Evolutionary conservation across 2,797 vertebrate species (phyloP).

Genomic region (Leptoclinus maculatus): DNA sequence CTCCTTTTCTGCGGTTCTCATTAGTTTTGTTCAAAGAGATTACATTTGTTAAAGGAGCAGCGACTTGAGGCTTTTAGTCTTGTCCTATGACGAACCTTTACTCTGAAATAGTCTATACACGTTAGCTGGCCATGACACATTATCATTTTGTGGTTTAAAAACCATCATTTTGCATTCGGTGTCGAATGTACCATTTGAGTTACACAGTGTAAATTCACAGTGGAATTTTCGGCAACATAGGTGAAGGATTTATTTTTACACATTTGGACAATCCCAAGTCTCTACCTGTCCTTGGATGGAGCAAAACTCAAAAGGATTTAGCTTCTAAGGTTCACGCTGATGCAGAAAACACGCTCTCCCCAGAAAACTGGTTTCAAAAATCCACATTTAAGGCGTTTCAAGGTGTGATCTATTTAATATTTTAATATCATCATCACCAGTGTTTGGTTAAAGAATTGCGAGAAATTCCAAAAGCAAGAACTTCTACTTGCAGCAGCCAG

Average conservation of each 20-base stretch:
- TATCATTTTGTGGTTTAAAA: background rate
- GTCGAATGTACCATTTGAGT: background rate
- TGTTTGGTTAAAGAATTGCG: conserved; percentile 52
- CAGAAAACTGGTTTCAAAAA: conserved; percentile 66
- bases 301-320: conserved; percentile 60
- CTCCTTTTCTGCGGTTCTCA: conserved; percentile 10
- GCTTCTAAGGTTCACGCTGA: conserved; percentile 36
- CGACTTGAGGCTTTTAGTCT: background rate
- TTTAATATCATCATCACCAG: conserved; percentile 72
- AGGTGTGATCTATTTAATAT: conserved; percentile 70
- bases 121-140: background rate
- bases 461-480: conserved; percentile 64
- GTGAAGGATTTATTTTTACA: background rate
- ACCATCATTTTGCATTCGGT: background rate
- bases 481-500: conserved; percentile 67
- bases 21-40: background rate
- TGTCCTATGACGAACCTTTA: background rate
- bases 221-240: conserved; percentile 15
- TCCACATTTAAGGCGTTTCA: conserved; percentile 67
- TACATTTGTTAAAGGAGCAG: background rate
- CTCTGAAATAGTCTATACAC: background rate
- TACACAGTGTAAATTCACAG: conserved; percentile 14
- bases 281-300: conserved; percentile 47
- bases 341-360: conserved; percentile 46
- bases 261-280: conserved; percentile 31